Evolutionary conservation across 2,888 invertebrate genomes (phyloP), one percentile per base, ranked within the genome.

Genomic region (Dicyrtoma fusca): DNA sequence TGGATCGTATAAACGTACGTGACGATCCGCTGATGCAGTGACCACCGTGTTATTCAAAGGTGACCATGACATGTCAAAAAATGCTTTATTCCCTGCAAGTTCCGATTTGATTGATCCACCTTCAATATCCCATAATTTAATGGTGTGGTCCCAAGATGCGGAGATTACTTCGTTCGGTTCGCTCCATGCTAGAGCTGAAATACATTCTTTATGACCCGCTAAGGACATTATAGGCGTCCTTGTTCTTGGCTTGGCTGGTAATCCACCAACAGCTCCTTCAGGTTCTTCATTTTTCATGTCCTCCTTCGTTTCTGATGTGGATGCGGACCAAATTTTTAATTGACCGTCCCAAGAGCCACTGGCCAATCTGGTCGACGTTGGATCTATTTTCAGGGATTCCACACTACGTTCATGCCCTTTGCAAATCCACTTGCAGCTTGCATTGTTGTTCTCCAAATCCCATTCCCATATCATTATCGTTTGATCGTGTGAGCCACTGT

Each of bases 261-360:
- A 69, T 1, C 49, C 57, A 1, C 59, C 68, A 6, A 44, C 69
- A 14, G 68, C 49, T 19, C 82, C 77, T 79, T 81, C 76, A 78
- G 80, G 78, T 82, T 83, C 76, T 10, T 81, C 80, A 14, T 80
- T 77, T 44, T 80, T 79, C 42, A 78, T 79, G 51, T 81, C 82
- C 49, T 75, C 74, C n/a, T 81, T 75, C 26, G 76, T 76, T 17
- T 73, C 76, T 14, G 10, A 55, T 0, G 75, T 5, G 11, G 73
- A 75, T 34, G 75, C 81, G 53, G 92, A 92, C 97, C 97, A 97
- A 76, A 97, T 87, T 84, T 95, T 95, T 8, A 97, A 84, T 86
- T 92, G 90, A 51, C 90, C 92, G 82, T 97, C 97, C 94, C 95
- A 97, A 59, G 94, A 91, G 34, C 95, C 97, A 6, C 94, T 94